Conservation (phyloP, 2,113 vertebrate genomes). For the Pelusios castaneus region DNA sequence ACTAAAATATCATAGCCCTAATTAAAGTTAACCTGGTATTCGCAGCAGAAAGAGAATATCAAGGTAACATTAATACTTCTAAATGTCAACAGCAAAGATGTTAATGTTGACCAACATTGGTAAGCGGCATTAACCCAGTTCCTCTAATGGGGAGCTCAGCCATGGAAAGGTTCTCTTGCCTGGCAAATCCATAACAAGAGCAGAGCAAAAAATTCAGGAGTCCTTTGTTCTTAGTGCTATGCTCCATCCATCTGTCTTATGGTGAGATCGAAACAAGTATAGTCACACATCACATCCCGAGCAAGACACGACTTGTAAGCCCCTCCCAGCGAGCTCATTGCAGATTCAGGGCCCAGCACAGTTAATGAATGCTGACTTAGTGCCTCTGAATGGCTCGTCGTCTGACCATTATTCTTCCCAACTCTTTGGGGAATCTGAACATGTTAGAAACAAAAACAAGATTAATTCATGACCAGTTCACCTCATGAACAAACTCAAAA, state of each 20-base stretch:
- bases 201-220: not conserved
- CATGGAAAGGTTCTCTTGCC: not conserved
- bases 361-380: slow-evolving; percentile 8
- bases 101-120: not conserved
- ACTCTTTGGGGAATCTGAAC: slow-evolving; percentile 14
- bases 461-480: slow-evolving; percentile 25
- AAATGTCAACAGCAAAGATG: not conserved
- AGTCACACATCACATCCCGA: not conserved
- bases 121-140: not conserved
- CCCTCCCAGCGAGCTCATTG: not conserved
- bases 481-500: slow-evolving; percentile 41
- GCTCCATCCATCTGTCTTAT: not conserved
- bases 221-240: not conserved
- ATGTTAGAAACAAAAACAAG: slow-evolving; percentile 18
- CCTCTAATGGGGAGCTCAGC: not conserved
- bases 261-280: not conserved
- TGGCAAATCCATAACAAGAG: not conserved
- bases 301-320: slow-evolving; percentile 6
- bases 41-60: not conserved
- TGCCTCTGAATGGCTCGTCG: not conserved
- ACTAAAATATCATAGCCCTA: not conserved
- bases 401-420: not conserved
- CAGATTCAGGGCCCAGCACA: not conserved
- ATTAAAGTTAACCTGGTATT: not conserved
- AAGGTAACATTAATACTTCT: not conserved